These are phyloP conservation scores for Pristionchus entomophagus DNA, from an alignment of 2,888 invertebrate species.

Conservation along the genomic window DNA sequence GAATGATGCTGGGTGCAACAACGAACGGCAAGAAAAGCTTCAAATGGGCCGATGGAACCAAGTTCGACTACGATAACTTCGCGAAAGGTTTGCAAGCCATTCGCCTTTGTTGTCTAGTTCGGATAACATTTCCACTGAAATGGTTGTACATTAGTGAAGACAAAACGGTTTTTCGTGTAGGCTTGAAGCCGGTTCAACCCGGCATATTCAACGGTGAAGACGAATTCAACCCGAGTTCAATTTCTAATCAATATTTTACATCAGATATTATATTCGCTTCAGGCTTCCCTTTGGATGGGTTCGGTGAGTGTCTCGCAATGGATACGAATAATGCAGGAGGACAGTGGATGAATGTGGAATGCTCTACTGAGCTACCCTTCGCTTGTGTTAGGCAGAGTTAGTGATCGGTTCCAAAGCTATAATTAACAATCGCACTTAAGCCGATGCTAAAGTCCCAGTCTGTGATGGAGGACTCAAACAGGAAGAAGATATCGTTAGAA, in stretches of 20 bases:
- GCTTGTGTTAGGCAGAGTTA: neutral
- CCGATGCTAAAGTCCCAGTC: neutral
- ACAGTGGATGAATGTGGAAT: neutral
- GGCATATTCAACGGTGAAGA: no score
- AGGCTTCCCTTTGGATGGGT: neutral
- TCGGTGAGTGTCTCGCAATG: neutral
- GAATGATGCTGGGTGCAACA: neutral
- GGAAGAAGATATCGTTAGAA: neutral
- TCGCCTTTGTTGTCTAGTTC: neutral
- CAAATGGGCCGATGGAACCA: constrained; percentile 19
- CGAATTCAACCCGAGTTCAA: no score
- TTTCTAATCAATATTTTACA: no score
- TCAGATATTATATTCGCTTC: neutral
- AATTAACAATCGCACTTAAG: neutral
- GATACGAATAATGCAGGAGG: neutral
- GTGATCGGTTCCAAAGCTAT: no score
- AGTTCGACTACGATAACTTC: constrained; percentile 3
- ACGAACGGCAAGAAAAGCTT: neutral
- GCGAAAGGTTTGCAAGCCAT: neutral
- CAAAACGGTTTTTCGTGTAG: no score
- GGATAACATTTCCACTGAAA: no score
- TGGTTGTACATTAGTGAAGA: no score
- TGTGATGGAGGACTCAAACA: neutral
- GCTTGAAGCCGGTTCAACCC: no score
- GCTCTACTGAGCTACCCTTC: neutral